Base-by-base conservation (phyloP, 2,888 invertebrate genomes). In the Corbicula japonica region DNA sequence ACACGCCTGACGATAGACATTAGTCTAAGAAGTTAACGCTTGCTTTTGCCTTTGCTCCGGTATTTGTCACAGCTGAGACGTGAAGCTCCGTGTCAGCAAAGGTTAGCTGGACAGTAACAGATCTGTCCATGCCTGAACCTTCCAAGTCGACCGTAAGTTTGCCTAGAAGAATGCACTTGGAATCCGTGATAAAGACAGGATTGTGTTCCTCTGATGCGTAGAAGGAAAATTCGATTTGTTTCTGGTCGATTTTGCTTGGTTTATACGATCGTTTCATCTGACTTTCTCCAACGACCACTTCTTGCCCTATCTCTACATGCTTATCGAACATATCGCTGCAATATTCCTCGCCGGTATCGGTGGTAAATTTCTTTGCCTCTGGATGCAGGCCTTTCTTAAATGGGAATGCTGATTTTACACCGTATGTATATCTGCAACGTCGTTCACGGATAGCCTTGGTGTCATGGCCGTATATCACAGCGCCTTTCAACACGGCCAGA, bases 401-500 rank as follows among this genome's bases (percentile, higher is more conserved):
- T 21, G 34, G 35, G 8, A 21, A 8, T 0, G n/a, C 34, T 15
- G 52, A 52, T 15, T 30, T 34, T 6, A 84, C 72, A 1, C 86
- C 86, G 23, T 84, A 86, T 6, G 86, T 86, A n/a, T 73, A 77
- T 48, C 76, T 79, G 26, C 79, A 76, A 8, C 76, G 61, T n/a
- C 86, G 65, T 18, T 70, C 73, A 1, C 60, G 30, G 21, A 86
- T 83, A 0, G 78, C 68, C 1, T 54, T 56, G 1, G 84, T 76
- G n/a, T 76, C 46, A 54, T 80, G 81, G 1, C 86, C 86, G 35
- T 63, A 86, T 6, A 84, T 79, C 5, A 86, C 86, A 5, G 86
- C 86, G 2, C 86, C 86, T 66, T 86, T 86, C 10, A 86, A 61
- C 0, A 86, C 86, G 1, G 83, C 79, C 26, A 84, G 61, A 2